These are phyloP conservation scores for Cosmopolites sordidus DNA, from an alignment of 2,888 invertebrate genomes.

Conservation along the genomic window DNA sequence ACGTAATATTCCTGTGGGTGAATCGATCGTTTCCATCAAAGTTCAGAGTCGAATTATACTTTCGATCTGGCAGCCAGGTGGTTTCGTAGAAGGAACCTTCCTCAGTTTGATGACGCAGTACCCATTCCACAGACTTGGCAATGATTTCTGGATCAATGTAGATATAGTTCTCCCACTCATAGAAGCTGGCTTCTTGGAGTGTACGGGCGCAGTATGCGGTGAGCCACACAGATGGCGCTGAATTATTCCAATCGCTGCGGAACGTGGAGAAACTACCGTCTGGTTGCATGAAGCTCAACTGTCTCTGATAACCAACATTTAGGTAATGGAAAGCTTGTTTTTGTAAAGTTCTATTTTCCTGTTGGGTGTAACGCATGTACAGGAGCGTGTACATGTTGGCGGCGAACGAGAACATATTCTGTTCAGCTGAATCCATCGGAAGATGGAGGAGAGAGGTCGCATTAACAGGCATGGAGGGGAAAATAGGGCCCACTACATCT, in stretches of 20 bases:
- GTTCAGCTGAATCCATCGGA: slow-evolving; percentile 91
- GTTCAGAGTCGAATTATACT: slow-evolving; percentile 73
- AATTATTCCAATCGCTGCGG: slow-evolving; percentile 90
- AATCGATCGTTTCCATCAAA: slow-evolving; percentile 51
- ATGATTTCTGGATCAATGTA: slow-evolving; percentile 89
- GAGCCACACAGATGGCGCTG: slow-evolving; percentile 83
- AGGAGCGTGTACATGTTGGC: slow-evolving; percentile 87
- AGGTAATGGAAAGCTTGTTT: slow-evolving; percentile 78
- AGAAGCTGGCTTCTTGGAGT: slow-evolving; percentile 88
- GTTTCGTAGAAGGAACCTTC: slow-evolving; percentile 89
- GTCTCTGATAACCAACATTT: slow-evolving; percentile 86
- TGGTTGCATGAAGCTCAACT: slow-evolving; percentile 83
- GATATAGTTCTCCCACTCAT: slow-evolving; percentile 95
- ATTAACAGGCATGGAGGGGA: slow-evolving; percentile 88
- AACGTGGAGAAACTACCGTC: slow-evolving; percentile 91
- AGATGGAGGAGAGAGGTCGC: slow-evolving; percentile 74
- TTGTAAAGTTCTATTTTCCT: slow-evolving; percentile 67
- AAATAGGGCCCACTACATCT: slow-evolving; percentile 89
- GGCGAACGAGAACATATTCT: slow-evolving; percentile 95
- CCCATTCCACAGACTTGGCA: slow-evolving; percentile 77
- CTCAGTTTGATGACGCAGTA: slow-evolving; percentile 76
- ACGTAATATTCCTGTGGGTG: slow-evolving; percentile 72
- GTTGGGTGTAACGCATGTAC: slow-evolving; percentile 84
- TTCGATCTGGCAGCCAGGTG: slow-evolving; percentile 79
- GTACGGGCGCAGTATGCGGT: slow-evolving; percentile 87